Evolutionary conservation across 2,888 invertebrate species (phyloP), one percentile per base, ranked within the genome.

Genomic region (Diplolepis rosae): DNA sequence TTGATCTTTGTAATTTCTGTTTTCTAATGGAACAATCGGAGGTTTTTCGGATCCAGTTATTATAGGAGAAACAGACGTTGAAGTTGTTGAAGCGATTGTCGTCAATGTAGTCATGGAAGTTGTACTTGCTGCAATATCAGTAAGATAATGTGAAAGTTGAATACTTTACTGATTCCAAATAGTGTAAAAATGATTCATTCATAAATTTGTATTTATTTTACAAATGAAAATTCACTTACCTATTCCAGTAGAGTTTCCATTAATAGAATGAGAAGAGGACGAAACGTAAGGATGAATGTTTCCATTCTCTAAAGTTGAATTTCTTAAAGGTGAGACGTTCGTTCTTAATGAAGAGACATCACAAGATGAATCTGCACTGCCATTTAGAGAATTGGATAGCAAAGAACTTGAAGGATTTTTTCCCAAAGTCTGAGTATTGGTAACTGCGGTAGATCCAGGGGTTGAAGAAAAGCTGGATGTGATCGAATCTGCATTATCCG

Each of bases 1-100:
- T 86, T 93, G 93, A 86, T 93, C 93, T 24, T 91, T 91, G 88
- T 93, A 93, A 76, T 92, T 91, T 69, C 80, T 79, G 9, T 73
- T 75, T n/a, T 80, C 80, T 69, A 76, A 80, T n/a, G 85, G 83
- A 4, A 76, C 82, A 67, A 87, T 86, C 54, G 87, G 86, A 1
- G 87, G 86, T 54, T 87, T 87, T 69, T 87, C 87, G 39, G 77
- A 76, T 48, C 75, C 75, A 42, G 76, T 67, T 70, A 73, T 18
- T 54, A 76, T 61, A 51, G 71, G 22, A 66, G 76, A 39, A 6
- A 71, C 54, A 39, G 78, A 48, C 48, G 77, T 71, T 1, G 76
- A 9, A 28, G 65, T 65, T 51, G 70, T 72, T 51, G 79, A 13
- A 18, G 18, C 27, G 6, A 30, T 52, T 4, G 66, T 42, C 30